Base-by-base conservation (phyloP, 1,140 invertebrate species). In the Cotesia glomerata region DNA sequence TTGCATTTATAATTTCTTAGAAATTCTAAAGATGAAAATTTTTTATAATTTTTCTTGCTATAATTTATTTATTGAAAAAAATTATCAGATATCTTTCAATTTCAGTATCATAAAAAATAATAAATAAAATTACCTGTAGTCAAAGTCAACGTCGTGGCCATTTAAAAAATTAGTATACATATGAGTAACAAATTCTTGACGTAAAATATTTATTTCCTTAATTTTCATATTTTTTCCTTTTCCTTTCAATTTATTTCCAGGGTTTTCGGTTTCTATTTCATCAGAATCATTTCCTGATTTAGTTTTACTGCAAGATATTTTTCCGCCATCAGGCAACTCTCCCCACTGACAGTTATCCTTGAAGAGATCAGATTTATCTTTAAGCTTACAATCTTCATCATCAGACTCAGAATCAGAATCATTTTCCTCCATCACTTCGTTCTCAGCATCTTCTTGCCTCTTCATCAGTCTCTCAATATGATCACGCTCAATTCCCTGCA, bases 91-190 rank as follows among this genome's bases (percentile, higher is more conserved):
- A 16, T 18, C 26, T 26, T 1, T 26, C 26, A 26, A 26, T 26
- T 26, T 26, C 26, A 26, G 26, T 26, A 26, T 26, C 26, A 26
- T 26, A 26, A 26, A 26, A 26, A 54, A 67, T 35, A 32, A 14
- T 67, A 35, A 39, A 36, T 39, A 59, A 54, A 74, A 70, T 69
- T 80, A 90, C 89, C 87, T 89, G 78, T 98, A 98, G 85, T 97
- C 94, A 89, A 95, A 94, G 77, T 95, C 91, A 54, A 79, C 76
- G 86, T 98, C 96, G 80, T 92, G 91, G 0, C 96, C 96, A 77
- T 92, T 90, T 35, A 98, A 81, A 85, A 98, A 98, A 81, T 90
- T 93, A 77, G 92, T 90, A 82, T 96, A 94, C 96, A 98, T 98
- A 74, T 93, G 90, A 51, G 92, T 92, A 13, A 94, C 85, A 84